Evolutionary conservation across 2,797 vertebrate species (phyloP).

Genomic region (Podargus strigoides): DNA sequence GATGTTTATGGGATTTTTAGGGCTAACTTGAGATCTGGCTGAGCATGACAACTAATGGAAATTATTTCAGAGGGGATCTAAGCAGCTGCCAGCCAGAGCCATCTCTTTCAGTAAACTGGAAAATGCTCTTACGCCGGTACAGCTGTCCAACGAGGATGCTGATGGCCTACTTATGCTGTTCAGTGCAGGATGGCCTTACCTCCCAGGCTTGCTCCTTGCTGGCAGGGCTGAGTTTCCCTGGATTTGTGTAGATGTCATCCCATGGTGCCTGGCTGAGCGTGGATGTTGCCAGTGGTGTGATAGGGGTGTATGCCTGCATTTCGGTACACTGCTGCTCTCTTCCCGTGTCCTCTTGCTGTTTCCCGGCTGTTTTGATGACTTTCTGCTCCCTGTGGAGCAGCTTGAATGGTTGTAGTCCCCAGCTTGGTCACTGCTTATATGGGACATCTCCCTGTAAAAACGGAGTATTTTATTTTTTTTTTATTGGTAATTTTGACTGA

Average conservation of each 20-base stretch:
- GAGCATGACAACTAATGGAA: background rate
- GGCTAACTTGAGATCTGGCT: background rate
- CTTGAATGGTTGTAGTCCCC: background rate
- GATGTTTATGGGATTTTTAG: background rate
- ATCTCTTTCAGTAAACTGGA: background rate
- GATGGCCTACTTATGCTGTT: background rate
- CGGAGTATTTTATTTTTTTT: too few relatives aligned
- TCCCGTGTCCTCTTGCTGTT: background rate
- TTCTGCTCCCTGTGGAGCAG: background rate
- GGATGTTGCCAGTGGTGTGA: background rate
- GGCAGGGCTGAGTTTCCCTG: background rate
- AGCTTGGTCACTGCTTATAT: background rate
- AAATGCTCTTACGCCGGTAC: background rate
- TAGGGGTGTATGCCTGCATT: fast-evolving
- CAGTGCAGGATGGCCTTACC: background rate
- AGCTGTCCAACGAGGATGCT: background rate
- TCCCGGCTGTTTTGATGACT: background rate
- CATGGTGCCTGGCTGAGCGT: background rate
- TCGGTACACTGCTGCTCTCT: fast-evolving
- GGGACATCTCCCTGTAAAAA: background rate
- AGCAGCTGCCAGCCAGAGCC: background rate
- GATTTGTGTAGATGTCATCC: background rate
- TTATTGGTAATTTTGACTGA: background rate
- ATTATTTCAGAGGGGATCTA: background rate
- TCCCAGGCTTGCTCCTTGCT: background rate